Evolutionary conservation across 2,113 vertebrate species (phyloP).

Genomic region (Emberiza fucata): DNA sequence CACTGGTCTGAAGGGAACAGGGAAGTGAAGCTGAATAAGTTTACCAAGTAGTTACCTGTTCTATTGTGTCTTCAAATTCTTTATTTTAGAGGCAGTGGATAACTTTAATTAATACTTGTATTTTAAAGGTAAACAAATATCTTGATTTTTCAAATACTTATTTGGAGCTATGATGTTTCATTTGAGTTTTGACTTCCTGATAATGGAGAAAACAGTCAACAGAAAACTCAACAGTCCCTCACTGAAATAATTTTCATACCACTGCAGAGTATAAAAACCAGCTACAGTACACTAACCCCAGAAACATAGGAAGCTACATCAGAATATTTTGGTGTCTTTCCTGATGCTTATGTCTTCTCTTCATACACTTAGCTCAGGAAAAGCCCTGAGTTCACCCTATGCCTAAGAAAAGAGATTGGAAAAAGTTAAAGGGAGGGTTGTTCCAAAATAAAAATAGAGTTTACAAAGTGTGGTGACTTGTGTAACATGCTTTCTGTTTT

Average conservation of each 20-base stretch:
- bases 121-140: neutral
- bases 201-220: neutral
- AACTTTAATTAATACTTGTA: neutral
- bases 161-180: neutral
- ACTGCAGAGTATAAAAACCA: neutral
- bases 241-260: neutral
- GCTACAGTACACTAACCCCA: neutral
- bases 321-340: neutral
- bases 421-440: neutral
- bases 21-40: neutral
- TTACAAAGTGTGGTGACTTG: neutral
- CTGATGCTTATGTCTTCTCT: neutral
- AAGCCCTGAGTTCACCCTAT: neutral
- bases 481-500: constrained; percentile 25
- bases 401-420: neutral
- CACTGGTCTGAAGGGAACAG: neutral
- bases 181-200: neutral
- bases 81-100: neutral
- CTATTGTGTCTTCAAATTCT: neutral
- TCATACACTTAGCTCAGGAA: neutral
- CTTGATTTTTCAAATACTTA: neutral
- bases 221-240: neutral
- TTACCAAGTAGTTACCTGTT: neutral
- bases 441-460: constrained; percentile 12
- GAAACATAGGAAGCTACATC: neutral